phyloP scores from a whole-genome alignment of 1,140 invertebrate species.

The Ostrea edulis region DNA sequence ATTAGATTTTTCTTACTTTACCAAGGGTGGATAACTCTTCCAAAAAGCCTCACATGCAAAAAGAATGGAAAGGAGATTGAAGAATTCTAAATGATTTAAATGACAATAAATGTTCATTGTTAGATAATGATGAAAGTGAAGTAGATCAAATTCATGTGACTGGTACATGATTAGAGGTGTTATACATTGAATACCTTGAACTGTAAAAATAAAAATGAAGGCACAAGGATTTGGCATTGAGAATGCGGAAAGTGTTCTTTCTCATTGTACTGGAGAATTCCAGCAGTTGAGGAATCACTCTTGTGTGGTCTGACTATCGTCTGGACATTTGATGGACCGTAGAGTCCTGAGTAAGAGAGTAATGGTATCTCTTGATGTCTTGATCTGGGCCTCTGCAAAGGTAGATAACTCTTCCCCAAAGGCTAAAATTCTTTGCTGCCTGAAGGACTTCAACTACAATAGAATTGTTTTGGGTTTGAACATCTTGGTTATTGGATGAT shows the following conservation, averaged over 20 bases:
- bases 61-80: too few species aligned
- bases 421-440: conserved; percentile 61
- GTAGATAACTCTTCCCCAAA: conserved; percentile 65
- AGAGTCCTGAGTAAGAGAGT: conserved; percentile 64
- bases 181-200: too few species aligned
- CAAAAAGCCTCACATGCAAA: too few species aligned
- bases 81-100: too few species aligned
- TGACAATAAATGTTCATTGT: too few species aligned
- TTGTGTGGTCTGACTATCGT: background rate
- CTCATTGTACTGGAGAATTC: too few species aligned
- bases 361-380: conserved; percentile 68
- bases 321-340: conserved; percentile 60
- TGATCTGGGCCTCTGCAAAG: conserved; percentile 71
- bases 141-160: too few species aligned
- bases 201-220: background rate
- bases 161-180: too few species aligned
- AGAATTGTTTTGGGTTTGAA: background rate
- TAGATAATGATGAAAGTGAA: too few species aligned
- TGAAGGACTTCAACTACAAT: conserved; percentile 64
- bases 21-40: too few species aligned
- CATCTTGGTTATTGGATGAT: too few species aligned
- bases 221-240: background rate
- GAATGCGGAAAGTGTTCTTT: background rate
- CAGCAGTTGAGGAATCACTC: background rate
- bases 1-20: too few species aligned